These are phyloP conservation scores for Vidua chalybeata DNA, from an alignment of 2,113 vertebrate genomes.

Conservation along the genomic window DNA sequence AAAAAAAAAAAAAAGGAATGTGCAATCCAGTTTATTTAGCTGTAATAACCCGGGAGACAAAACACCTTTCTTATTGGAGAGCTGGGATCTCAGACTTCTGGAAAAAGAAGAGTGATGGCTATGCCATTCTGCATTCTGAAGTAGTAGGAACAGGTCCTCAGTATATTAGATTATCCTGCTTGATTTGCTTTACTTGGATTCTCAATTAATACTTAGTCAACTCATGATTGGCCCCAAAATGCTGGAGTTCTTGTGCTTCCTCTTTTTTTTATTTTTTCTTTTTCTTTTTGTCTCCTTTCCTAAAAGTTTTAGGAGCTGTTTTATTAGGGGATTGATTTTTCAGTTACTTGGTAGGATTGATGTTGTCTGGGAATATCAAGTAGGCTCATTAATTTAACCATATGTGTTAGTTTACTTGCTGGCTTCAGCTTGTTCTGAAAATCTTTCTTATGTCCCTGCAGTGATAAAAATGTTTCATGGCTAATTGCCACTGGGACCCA, in stretches of 20 bases:
- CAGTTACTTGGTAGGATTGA: not conserved
- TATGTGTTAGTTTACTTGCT: not conserved
- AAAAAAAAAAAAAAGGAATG: not conserved
- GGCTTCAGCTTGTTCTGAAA: not conserved
- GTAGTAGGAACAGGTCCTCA: not conserved
- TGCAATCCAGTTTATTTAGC: not conserved
- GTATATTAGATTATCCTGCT: not conserved
- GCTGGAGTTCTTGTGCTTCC: not conserved
- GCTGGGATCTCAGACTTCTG: not conserved
- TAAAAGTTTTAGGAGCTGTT: not conserved
- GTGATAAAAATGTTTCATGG: not conserved
- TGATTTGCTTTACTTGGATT: not conserved
- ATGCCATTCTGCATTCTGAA: not conserved
- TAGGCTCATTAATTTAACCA: not conserved
- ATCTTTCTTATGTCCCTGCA: not conserved
- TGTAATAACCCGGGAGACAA: not conserved
- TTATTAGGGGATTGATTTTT: not conserved
- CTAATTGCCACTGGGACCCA: not conserved
- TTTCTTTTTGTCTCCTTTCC: not conserved
- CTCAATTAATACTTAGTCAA: not conserved
- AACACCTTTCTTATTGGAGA: not conserved
- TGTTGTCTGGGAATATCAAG: not conserved
- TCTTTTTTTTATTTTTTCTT: not conserved
- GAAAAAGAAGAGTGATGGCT: not conserved
- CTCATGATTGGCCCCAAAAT: not conserved